A percentile compares a stretch with the other conserved stretches of the same genome.
Conservation (phyloP, 2,113 vertebrate genomes). For the Siniperca chuatsi region DNA sequence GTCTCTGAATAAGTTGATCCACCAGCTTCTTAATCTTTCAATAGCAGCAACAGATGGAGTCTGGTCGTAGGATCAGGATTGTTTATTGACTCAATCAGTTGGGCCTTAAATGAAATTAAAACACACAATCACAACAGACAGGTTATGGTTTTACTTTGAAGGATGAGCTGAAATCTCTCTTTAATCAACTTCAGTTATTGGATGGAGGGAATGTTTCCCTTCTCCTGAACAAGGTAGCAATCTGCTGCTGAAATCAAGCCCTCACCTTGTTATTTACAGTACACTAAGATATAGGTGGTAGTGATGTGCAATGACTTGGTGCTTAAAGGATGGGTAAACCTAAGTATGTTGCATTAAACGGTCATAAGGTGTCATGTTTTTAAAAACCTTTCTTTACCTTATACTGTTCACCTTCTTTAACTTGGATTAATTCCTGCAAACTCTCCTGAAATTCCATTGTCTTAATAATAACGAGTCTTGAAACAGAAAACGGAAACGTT, state of each 20-base stretch:
- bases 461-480: neutral
- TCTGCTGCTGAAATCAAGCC: neutral
- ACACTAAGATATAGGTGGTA: too few species aligned
- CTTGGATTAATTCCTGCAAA: neutral
- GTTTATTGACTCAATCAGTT: neutral
- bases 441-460: neutral
- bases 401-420: neutral
- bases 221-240: neutral
- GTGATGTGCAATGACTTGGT: neutral
- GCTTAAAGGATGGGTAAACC: neutral
- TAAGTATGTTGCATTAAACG: neutral
- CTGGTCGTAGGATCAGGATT: slow-evolving; percentile 31
- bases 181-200: slow-evolving; percentile 8
- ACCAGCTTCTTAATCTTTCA: slow-evolving; percentile 35
- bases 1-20: neutral
- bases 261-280: neutral
- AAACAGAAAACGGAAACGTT: neutral
- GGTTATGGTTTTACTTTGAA: neutral
- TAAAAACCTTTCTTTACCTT: neutral
- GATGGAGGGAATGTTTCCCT: neutral
- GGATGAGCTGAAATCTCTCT: neutral
- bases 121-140: neutral
- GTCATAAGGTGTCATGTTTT: neutral
- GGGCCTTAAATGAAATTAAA: slow-evolving; percentile 35
- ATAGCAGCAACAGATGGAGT: slow-evolving; percentile 57